Evolutionary conservation across 2,113 vertebrate species (phyloP).

Genomic region (Arizona elegans): DNA sequence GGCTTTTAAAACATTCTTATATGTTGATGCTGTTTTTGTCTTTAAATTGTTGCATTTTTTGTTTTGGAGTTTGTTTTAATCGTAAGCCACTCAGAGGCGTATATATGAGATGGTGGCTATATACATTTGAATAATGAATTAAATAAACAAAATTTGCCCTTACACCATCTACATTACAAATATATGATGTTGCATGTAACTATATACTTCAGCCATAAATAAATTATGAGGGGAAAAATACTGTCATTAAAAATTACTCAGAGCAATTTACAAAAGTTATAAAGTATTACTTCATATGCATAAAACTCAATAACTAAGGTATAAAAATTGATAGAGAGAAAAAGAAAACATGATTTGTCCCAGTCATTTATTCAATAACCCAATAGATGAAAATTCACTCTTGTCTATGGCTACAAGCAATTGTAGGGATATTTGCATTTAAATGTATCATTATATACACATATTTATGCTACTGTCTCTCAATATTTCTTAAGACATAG

Average conservation of each 20-base stretch:
- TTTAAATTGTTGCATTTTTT: not conserved
- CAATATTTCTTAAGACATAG: not conserved
- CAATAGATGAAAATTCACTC: not conserved
- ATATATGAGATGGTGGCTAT: not conserved
- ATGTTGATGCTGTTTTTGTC: not conserved
- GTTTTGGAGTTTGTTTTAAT: not conserved
- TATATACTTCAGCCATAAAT: not conserved
- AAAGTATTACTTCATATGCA: not conserved
- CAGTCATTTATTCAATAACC: not conserved
- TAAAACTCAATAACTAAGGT: not conserved
- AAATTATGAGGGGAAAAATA: not conserved
- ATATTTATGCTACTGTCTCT: not conserved
- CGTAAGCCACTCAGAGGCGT: not conserved
- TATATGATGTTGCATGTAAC: not conserved
- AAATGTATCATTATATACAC: not conserved
- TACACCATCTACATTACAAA: not conserved
- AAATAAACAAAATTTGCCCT: not conserved
- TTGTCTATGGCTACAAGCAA: not conserved
- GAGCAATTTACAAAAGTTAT: not conserved
- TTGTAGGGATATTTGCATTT: not conserved
- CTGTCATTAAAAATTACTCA: not conserved
- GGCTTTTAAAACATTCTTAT: not conserved
- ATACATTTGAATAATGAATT: not conserved
- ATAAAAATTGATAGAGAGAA: not conserved
- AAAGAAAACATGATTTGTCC: not conserved